Evolutionary conservation across 2,113 vertebrate genomes (phyloP).

Genomic region (Leucopsar rothschildi): DNA sequence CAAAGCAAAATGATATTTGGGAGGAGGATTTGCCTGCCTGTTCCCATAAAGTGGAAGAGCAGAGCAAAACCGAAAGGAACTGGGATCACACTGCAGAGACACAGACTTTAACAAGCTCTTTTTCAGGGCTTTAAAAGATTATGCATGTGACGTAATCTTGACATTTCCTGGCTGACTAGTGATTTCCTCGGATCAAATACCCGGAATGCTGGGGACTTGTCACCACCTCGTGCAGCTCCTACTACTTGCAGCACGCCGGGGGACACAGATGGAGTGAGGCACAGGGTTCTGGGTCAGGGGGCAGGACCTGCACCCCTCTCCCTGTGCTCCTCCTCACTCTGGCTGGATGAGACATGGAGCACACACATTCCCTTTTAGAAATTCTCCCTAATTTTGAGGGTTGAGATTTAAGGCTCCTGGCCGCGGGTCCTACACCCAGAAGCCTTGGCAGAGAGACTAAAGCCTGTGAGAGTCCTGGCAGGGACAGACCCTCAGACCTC

Average conservation of each 20-base stretch:
- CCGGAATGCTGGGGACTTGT: not conserved
- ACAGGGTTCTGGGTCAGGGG: not conserved
- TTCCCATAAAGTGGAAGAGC: not conserved
- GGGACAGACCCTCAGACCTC: not conserved
- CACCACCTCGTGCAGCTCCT: not conserved
- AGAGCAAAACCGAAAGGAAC: not conserved
- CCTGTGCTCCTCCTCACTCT: rapidly evolving
- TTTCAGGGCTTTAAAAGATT: slow-evolving; percentile 12
- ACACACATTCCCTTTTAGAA: not conserved
- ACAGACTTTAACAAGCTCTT: not conserved
- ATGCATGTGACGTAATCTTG: slow-evolving; percentile 16
- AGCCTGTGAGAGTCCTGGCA: rapidly evolving
- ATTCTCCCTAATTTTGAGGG: not conserved
- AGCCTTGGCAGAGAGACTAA: not conserved
- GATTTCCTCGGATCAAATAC: slow-evolving; percentile 28
- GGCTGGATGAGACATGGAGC: not conserved
- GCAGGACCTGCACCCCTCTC: not conserved
- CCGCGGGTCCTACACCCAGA: rapidly evolving
- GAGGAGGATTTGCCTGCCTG: not conserved
- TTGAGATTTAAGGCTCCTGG: not conserved
- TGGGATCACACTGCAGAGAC: not conserved
- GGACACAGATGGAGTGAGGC: not conserved
- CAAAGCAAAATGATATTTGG: not conserved
- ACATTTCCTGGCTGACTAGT: slow-evolving; percentile 37
- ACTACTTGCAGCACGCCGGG: rapidly evolving